Evolutionary conservation across 2,888 invertebrate genomes (phyloP), one percentile per base, ranked within the genome.

Genomic region (Tenthredo notha): DNA sequence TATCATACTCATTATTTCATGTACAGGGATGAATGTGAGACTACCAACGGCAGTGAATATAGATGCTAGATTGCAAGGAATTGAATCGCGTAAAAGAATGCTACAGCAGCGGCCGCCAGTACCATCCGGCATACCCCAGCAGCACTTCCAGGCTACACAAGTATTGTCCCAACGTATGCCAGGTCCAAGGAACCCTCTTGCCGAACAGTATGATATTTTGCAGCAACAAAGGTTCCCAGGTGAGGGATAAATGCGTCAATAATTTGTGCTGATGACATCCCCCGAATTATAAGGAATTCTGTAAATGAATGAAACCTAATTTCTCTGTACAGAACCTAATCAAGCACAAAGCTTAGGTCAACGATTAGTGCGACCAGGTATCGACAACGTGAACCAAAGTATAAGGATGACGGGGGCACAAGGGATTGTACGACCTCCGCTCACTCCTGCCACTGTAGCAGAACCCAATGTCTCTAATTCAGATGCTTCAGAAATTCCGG

Each of bases 401-500:
- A 90, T 92, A 84, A 90, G 93, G 83, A 92, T 92, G 88, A 87
- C 92, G 84, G 89, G 86, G 25, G 85, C 90, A 18, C 91, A 90
- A 85, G 89, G 90, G 10, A 91, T 92, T 84, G 88, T 90, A 2
- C 89, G 92, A 84, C 89, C 93, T 21, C 89, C 91, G 29, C 86
- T 91, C 6, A 90, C 92, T 84, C 88, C 91, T 82, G 88, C 92
- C 43, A 89, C 91, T 2, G 91, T 92, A 15, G 90, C 88, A 47
- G 91, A 92, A 74, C 86, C 89, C 47, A 90, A 86, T 37, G 90
- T 91, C 9, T 89, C 89, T 58, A 89, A 92, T 37, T 88, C 93
- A 1, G 94, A 93, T 87, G 94, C 95, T 67, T 94, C 94, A 85
- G 96, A 96, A 91, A 95, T 96, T 87, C 95, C 96, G 0, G 96